Conservation (phyloP, 1,140 invertebrate species). For the Asobara japonica region DNA sequence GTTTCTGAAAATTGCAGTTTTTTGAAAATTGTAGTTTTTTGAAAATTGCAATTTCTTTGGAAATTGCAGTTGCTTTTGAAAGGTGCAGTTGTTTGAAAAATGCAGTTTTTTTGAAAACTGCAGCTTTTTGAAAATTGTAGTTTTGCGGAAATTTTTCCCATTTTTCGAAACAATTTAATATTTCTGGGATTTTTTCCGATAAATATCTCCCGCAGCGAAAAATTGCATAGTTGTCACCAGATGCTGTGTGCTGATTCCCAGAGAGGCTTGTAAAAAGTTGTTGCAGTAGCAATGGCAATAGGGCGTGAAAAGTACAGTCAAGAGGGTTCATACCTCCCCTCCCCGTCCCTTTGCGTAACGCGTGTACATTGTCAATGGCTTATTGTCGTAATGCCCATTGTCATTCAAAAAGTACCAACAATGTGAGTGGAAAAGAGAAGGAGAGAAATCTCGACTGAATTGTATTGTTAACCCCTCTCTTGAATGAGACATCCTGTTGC, state of each 20-base stretch:
- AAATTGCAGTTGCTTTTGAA: too few relatives aligned
- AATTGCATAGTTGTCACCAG: not conserved
- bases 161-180: not conserved
- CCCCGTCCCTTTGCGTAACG: conserved; percentile 50
- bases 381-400: conserved; percentile 62
- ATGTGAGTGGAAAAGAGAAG: conserved; percentile 30
- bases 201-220: not conserved
- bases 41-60: too few relatives aligned
- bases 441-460: conserved; percentile 35
- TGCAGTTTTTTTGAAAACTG: too few relatives aligned
- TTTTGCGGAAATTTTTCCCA: too few relatives aligned
- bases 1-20: too few relatives aligned
- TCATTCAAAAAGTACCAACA: conserved; percentile 47
- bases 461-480: conserved; percentile 49
- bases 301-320: conserved; percentile 65
- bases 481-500: conserved; percentile 32
- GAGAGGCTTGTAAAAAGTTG: not conserved
- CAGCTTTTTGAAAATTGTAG: too few relatives aligned
- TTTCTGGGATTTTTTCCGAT: not conserved
- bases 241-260: not conserved
- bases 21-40: too few relatives aligned
- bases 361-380: conserved; percentile 55
- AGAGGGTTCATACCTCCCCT: conserved; percentile 45
- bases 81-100: too few relatives aligned
- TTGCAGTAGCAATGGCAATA: conserved; percentile 30